Evolutionary conservation across 2,113 vertebrate species (phyloP), one percentile per base, ranked within the genome.

Genomic region (Paedocypris sp.): DNA sequence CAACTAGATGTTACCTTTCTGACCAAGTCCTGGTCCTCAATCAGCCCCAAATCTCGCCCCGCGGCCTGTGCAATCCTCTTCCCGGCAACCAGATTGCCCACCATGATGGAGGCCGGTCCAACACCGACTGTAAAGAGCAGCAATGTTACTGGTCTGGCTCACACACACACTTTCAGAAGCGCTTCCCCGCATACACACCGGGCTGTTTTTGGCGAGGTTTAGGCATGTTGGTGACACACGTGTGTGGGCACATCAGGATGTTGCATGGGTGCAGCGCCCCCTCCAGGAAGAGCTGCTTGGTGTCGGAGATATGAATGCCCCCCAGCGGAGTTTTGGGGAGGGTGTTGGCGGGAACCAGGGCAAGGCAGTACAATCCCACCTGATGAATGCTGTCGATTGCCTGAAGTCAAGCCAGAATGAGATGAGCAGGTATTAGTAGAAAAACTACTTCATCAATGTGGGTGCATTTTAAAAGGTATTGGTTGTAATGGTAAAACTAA

Each of bases 301-400:
- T 90, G 73, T 98, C 93, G 1, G 93, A 94, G 77, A 95, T 88
- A 70, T 98, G 93, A 80, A 98, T 95, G 22, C 94, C 94, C 53
- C 95, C 95, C 62, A 98, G 69, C 0, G 93, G 94, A 1, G 94
- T 97, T 87, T 98, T 98, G 69, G 95, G 95, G 74, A 98, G 82
- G 0, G 94, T 95, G 74, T 98, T 98, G 70, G 94, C 95, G 32
- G 92, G 91, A 66, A 98, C 94, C 43, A 98, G 86, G 59, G 94
- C 92, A 66, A 98, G 85, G 77, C 94, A 98, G 75, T 98, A 98
- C 42, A 98, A 87, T 4, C 93, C 94, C 52, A 97, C 92, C 79
- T 97, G 94, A 83, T 98, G 95, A 79, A 98, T 98, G 77, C 93
- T 98, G 82, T 98, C 95, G 0, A 98, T 96, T 1, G 95, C 95